Base-by-base conservation (phyloP, 2,113 vertebrate genomes). In the Todiramphus saurophagus region DNA sequence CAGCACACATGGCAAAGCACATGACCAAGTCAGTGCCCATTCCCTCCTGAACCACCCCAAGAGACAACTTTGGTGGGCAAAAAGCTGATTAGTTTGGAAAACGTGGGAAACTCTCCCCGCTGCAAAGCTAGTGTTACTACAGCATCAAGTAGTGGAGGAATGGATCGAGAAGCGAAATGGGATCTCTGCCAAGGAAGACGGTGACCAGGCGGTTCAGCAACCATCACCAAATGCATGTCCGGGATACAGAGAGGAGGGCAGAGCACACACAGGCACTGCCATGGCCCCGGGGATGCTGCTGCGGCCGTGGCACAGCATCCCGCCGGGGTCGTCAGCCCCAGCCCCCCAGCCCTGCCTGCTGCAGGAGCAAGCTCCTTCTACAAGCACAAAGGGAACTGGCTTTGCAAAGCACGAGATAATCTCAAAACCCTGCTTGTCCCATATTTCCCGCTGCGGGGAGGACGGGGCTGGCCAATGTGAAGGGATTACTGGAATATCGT, bases 391-490 rank as follows among this genome's bases (percentile, higher is more conserved):
- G 67, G 53, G 63, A 92, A 69, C 51, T 31, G 63, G 79, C 90
- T 88, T 78, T 89, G 58, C 89, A 92, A 79, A 96, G 78, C 92
- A 67, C 0, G 15, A 68, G 90, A 88, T 95, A 95, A 96, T 96
- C 93, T 78, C 93, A 93, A 95, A 97, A 93, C 89, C 94, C 73
- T 79, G 87, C 89, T 75, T 94, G 94, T 95, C 95, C 96, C 93
- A 93, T 93, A 96, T 97, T 95, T 75, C 59, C 50, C 0, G 9
- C 35, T 63, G 85, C 0, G 0, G 30, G 43, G 91, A 82, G 77
- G 86, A 83, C 7, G 0, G 13, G 87, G 80, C 72, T 78, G 87
- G 55, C 68, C 86, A 28, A 2, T 7, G 33, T 3, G 6, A 84
- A 95, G 83, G 59, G 96, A 96, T 93, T 96, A 96, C 56, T 73